A percentile compares a stretch with the other conserved stretches of the same genome.
phyloP scores from a whole-genome alignment of 2,888 invertebrate genomes.

The Scaptomyza polygonia region DNA sequence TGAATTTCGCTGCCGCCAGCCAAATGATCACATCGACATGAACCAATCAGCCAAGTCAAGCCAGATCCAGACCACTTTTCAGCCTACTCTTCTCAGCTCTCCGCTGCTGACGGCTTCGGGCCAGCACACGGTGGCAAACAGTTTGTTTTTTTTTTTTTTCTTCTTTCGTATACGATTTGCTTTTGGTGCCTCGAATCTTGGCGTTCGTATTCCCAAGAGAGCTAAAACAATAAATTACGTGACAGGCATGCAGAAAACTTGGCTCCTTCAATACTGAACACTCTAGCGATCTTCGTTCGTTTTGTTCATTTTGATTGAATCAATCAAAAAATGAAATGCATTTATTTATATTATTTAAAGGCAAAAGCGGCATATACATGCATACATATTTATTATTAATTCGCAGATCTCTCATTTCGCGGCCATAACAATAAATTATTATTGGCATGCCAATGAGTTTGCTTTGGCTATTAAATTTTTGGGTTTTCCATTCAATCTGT shows the following conservation, averaged over 20 bases:
- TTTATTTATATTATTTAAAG: slow-evolving; percentile 63
- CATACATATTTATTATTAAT: slow-evolving; percentile 27
- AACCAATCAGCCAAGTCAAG: slow-evolving; percentile 63
- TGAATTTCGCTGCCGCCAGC: slow-evolving; percentile 75
- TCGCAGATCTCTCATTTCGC: slow-evolving; percentile 56
- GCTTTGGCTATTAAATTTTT: slow-evolving; percentile 51
- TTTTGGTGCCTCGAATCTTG: slow-evolving; percentile 44
- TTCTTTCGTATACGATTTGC: slow-evolving; percentile 59
- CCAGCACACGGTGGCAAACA: slow-evolving; percentile 71
- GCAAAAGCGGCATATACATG: slow-evolving; percentile 19
- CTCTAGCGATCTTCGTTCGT: slow-evolving; percentile 58
- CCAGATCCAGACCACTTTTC: slow-evolving; percentile 55
- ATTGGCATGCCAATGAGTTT: slow-evolving; percentile 51
- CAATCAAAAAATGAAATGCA: slow-evolving; percentile 78
- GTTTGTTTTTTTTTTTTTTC: slow-evolving; percentile 50
- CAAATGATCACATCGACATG: slow-evolving; percentile 68
- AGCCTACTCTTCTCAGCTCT: background rate
- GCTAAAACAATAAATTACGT: slow-evolving; percentile 84
- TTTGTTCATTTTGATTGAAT: slow-evolving; percentile 81
- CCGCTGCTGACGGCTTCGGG: slow-evolving; percentile 47
- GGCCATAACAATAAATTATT: slow-evolving; percentile 70
- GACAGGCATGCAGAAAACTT: slow-evolving; percentile 82
- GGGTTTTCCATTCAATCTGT: slow-evolving; percentile 55
- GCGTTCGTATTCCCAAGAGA: slow-evolving; percentile 81
- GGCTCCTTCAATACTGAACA: slow-evolving; percentile 61